Evolutionary conservation across 2,113 vertebrate species (phyloP).

Genomic region (Enhydra lutris): DNA sequence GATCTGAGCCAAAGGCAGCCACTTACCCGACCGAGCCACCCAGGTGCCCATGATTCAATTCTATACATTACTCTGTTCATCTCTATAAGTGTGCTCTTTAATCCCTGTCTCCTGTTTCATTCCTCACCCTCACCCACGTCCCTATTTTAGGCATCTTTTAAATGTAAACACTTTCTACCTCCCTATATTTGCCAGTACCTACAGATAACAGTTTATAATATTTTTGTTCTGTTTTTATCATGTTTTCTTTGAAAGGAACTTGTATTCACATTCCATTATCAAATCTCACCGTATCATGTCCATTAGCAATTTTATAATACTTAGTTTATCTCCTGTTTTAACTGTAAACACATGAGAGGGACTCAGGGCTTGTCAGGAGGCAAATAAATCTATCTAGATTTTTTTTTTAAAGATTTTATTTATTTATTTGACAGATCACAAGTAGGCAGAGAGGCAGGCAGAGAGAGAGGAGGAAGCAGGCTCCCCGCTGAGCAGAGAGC

Average conservation of each 20-base stretch:
- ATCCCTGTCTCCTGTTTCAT: background rate
- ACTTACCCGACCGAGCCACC: background rate
- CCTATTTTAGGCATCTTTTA: background rate
- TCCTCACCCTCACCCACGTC: background rate
- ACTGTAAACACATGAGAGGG: background rate
- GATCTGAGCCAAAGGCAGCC: background rate
- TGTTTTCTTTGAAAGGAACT: background rate
- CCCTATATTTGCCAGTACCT: background rate
- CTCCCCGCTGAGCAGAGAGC: too few relatives aligned
- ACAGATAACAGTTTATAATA: background rate
- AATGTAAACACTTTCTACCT: background rate
- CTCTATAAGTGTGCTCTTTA: background rate
- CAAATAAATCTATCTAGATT: background rate
- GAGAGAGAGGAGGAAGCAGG: too few relatives aligned
- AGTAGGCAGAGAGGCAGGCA: too few relatives aligned
- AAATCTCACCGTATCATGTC: background rate
- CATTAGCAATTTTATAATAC: background rate
- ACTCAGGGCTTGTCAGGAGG: background rate
- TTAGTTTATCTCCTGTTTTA: background rate
- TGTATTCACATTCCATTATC: background rate
- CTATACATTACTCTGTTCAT: background rate
- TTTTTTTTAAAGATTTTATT: background rate
- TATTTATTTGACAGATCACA: too few relatives aligned
- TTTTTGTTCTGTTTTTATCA: slow-evolving; percentile 3
- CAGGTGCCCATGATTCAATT: background rate